Base-by-base conservation (phyloP, 2,113 vertebrate genomes). In the Alectura lathami region DNA sequence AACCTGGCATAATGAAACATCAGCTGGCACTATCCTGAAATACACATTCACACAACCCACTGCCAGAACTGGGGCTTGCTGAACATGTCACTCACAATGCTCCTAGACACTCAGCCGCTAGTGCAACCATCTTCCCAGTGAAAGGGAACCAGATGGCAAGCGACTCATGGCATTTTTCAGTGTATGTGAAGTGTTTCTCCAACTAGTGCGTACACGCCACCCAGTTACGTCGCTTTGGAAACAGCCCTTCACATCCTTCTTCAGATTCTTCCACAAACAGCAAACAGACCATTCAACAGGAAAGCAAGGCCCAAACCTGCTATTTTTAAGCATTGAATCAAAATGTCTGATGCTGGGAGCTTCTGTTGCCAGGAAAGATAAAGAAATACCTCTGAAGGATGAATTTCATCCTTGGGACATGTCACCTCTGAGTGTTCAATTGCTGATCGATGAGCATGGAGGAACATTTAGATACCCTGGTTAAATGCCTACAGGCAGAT, bases 121-220 rank as follows among this genome's bases (percentile, higher is more conserved):
- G 68, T 48, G 83, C 62, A 78, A 45, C 88, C 80, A 75, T 59
- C 69, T 62, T 64, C 85, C 83, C 53, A 82, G 90, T 13, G 83
- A 91, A 88, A 93, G 80, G 64, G 77, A 88, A 93, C 56, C 96
- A 96, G 96, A 96, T 96, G 96, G 96, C 1, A 17, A 96, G 76
- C 1, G 9, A 88, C 90, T 96, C 85, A n/a, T 89, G 86, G 94
- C 93, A 88, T 93, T 95, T 88, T 63, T 68, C 92, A 69, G 11
- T 34, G 86, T 78, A 72, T 9, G 74, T 16, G 86, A 96, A 96
- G 86, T 94, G 94, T 88, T 94, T 93, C 95, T 88, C 74, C 85
- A 95, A 93, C 83, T 95, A 63, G n/a, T 59, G 75, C 76, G 67
- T 59, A 82, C 78, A 77, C n/a, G 48, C 62, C 91, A 96, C 48